A percentile compares a stretch with the other conserved stretches of the same genome.
phyloP scores from a whole-genome alignment of 2,797 vertebrate species.

The Xenopus petersii region DNA sequence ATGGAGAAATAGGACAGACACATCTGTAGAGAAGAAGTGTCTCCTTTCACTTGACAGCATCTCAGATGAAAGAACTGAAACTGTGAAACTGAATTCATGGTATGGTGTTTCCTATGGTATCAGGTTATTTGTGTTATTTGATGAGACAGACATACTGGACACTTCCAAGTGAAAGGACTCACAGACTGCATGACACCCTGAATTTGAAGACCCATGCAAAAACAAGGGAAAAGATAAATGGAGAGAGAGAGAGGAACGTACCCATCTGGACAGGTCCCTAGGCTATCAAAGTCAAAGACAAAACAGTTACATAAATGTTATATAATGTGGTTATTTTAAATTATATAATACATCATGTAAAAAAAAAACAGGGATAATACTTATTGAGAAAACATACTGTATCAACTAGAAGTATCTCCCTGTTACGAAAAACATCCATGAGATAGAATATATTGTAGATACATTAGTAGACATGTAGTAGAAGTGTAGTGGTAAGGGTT shows the following conservation, averaged over 20 bases:
- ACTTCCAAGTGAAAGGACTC: slow-evolving; percentile 59
- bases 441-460: neutral
- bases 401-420: no score
- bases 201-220: slow-evolving; percentile 52
- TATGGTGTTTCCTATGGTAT: no score
- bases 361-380: neutral
- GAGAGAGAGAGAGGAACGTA: slow-evolving; percentile 66
- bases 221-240: slow-evolving; percentile 23
- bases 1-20: neutral
- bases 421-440: no score
- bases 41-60: slow-evolving; percentile 24
- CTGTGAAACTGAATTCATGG: no score
- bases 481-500: no score
- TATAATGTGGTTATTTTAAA: neutral
- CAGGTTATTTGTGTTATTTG: neutral
- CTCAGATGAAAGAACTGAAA: neutral
- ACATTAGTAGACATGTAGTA: no score
- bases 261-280: slow-evolving; percentile 82
- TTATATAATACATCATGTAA: neutral
- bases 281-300: slow-evolving; percentile 72
- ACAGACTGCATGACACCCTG: slow-evolving; percentile 50
- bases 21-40: neutral
- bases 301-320: slow-evolving; percentile 57
- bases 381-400: neutral
- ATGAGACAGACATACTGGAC: slow-evolving; percentile 16